phyloP scores from a whole-genome alignment of 2,888 invertebrate genomes.

The Sturmia bella region DNA sequence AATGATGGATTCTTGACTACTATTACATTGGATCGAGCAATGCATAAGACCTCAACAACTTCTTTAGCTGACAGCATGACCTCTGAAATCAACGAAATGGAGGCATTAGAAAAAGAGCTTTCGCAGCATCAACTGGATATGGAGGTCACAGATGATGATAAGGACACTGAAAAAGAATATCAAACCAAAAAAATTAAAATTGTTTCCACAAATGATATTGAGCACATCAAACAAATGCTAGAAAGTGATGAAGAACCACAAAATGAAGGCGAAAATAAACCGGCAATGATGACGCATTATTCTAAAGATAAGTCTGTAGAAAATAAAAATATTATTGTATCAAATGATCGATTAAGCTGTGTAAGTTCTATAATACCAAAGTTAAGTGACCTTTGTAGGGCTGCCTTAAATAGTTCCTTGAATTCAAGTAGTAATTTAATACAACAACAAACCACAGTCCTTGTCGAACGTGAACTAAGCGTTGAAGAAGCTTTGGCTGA shows the following conservation, averaged over 20 bases:
- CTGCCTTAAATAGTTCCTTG: constrained; percentile 82
- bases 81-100: constrained; percentile 76
- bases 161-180: constrained; percentile 37
- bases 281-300: background rate
- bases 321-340: constrained; percentile 46
- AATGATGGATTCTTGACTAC: constrained; percentile 54
- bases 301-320: constrained; percentile 52
- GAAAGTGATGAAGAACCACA: constrained; percentile 75
- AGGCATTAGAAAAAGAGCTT: constrained; percentile 77
- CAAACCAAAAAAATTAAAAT: constrained; percentile 24
- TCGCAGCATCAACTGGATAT: constrained; percentile 70
- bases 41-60: constrained; percentile 2
- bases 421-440: constrained; percentile 69
- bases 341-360: constrained; percentile 51
- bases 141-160: background rate
- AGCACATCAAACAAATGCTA: constrained; percentile 77
- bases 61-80: constrained; percentile 30
- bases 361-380: constrained; percentile 77
- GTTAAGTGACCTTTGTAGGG: constrained; percentile 82
- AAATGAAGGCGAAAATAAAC: constrained; percentile 50
- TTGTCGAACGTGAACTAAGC: constrained; percentile 75
- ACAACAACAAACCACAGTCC: constrained; percentile 33
- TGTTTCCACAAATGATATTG: constrained; percentile 74
- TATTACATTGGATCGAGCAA: background rate
- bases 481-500: constrained; percentile 79